A percentile compares a stretch with the other conserved stretches of the same genome.
These are phyloP conservation scores for Halocynthia roretzi DNA, from an alignment of 23 tunicate genomes.

Conservation along the genomic window DNA sequence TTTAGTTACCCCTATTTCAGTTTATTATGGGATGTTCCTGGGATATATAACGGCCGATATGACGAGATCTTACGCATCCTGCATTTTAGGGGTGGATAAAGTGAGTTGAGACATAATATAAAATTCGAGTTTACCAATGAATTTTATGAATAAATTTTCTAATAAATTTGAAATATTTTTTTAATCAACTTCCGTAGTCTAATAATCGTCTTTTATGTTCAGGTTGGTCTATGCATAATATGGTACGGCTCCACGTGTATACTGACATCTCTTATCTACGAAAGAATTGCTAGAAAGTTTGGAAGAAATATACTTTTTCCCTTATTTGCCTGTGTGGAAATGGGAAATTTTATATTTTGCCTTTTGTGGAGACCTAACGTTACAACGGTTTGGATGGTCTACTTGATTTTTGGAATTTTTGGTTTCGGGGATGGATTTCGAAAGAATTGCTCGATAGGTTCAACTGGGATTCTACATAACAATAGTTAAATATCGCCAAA, in stretches of 20 bases:
- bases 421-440: slow-evolving; percentile 53
- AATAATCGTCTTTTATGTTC: not conserved
- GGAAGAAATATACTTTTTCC: slow-evolving; percentile 25
- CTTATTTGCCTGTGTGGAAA: slow-evolving; percentile 27
- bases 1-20: slow-evolving; percentile 26
- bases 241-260: slow-evolving; percentile 17
- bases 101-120: not conserved
- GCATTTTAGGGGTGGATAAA: slow-evolving; percentile 55
- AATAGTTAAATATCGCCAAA: too few relatives aligned
- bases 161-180: too few relatives aligned
- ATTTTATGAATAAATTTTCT: too few relatives aligned
- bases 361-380: slow-evolving; percentile 51
- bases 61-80: slow-evolving; percentile 43
- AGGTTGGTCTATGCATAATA: slow-evolving; percentile 47
- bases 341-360: slow-evolving; percentile 31
- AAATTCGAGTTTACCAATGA: too few relatives aligned
- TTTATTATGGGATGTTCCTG: slow-evolving; percentile 37
- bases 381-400: slow-evolving; percentile 44
- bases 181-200: too few relatives aligned
- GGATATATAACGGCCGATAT: slow-evolving; percentile 29
- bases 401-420: slow-evolving; percentile 29
- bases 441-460: too few relatives aligned
- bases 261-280: slow-evolving; percentile 15
- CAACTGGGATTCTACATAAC: too few relatives aligned
- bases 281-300: slow-evolving; percentile 18